Base-by-base conservation (phyloP, 1,140 invertebrate genomes). In the Drosophila bifasciata region DNA sequence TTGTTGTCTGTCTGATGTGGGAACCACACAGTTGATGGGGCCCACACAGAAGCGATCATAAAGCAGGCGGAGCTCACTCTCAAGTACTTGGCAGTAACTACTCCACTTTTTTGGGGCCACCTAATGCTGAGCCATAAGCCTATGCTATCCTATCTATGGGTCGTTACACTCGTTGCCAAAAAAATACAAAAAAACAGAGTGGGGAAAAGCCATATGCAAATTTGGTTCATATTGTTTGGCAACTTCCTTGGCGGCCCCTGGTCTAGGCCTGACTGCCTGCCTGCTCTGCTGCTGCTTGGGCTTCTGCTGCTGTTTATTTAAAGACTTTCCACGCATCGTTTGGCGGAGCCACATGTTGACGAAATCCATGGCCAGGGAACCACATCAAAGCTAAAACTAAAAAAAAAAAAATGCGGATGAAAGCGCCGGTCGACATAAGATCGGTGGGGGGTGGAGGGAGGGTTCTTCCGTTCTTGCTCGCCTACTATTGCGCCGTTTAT, bases 241-340 rank as follows among this genome's bases (percentile, higher is more conserved):
- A 85, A 86, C 81, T 86, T 86, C 76, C 80, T 77, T 64, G 50
- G 60, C 25, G 55, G 40, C 40, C 36, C 39, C 39, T 1, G 32
- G 32, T 36, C 32, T 13, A 13, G 32, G 32, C 32, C 11, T 55
- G 48, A 43, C 28, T 28, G 23, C 5, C 23, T 67, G 1, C 4
- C 17, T 25, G 39, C 40, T n/a, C n/a, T n/a, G n/a, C n/a, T n/a
- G n/a, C n/a, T n/a, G n/a, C n/a, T n/a, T n/a, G n/a, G n/a, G n/a
- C n/a, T 44, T 1, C 28, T 9, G 28, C 28, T 32, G 7, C 53
- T 79, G 81, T 86, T 85, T 86, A 85, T 77, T 80, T 86, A 80
- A 86, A 85, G 81, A 86, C 81, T 75, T 69, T 75, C 73, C 76
- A 77, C 83, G 81, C 77, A 76, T 81, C 77, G 81, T 86, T 85